phyloP scores from a whole-genome alignment of 1,140 invertebrate genomes.

The Halictus rubicundus region DNA sequence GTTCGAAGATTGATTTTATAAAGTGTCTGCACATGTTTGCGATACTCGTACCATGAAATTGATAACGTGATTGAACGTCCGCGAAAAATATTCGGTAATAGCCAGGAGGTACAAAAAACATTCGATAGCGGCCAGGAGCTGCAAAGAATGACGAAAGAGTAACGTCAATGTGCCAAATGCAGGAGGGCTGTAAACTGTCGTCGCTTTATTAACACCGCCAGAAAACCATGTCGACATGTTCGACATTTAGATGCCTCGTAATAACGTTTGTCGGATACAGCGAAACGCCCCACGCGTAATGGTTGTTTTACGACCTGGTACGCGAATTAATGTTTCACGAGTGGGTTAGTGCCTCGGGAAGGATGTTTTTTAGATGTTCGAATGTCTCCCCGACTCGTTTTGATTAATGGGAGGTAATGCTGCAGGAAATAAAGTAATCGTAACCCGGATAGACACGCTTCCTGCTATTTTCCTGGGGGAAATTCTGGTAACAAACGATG shows the following conservation, averaged over 20 bases:
- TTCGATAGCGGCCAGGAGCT: not conserved
- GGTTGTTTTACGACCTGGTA: slow-evolving; percentile 10
- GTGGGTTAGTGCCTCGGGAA: not conserved
- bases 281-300: not conserved
- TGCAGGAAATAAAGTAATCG: not conserved
- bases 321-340: slow-evolving; percentile 23
- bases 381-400: not conserved
- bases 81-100: not conserved
- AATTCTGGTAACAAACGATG: no score
- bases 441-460: no score
- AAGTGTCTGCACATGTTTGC: not conserved
- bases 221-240: not conserved
- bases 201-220: slow-evolving; percentile 1
- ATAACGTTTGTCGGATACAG: slow-evolving; percentile 14
- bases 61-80: not conserved
- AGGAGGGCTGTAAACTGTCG: slow-evolving; percentile 14
- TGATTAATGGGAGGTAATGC: not conserved
- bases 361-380: not conserved
- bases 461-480: no score
- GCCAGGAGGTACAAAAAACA: slow-evolving; percentile 1
- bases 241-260: slow-evolving; percentile 10
- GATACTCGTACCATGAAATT: not conserved
- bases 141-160: slow-evolving; percentile 7
- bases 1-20: no score
- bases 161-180: not conserved